These are phyloP conservation scores for Cryptocephalus primarius DNA, from an alignment of 2,888 invertebrate genomes.

Conservation along the genomic window DNA sequence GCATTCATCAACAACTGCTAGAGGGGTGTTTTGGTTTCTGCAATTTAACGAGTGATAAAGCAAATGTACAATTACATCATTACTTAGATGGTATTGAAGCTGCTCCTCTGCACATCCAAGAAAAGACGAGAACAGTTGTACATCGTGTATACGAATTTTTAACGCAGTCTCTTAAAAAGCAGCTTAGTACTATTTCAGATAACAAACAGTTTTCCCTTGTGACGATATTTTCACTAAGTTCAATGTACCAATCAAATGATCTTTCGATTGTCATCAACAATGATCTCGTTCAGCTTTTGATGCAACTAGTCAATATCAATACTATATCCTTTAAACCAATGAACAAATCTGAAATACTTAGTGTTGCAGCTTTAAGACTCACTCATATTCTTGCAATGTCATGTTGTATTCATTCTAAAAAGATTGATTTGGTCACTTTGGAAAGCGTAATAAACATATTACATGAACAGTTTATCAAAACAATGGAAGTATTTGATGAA, in stretches of 20 bases:
- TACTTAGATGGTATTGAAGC: constrained; percentile 47
- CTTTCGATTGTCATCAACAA: constrained; percentile 45
- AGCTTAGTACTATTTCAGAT: constrained; percentile 20
- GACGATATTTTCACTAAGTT: constrained; percentile 44
- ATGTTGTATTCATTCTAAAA: constrained; percentile 42
- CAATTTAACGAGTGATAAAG: constrained; percentile 30
- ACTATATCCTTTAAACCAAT: constrained; percentile 9
- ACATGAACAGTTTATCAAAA: constrained; percentile 37
- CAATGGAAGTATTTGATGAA: constrained; percentile 19
- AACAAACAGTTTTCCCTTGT: constrained; percentile 39
- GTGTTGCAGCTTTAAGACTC: constrained; percentile 42
- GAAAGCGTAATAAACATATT: constrained; percentile 43
- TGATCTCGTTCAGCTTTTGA: constrained; percentile 41
- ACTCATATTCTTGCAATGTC: constrained; percentile 46
- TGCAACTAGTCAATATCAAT: constrained; percentile 24
- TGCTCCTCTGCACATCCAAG: constrained; percentile 39
- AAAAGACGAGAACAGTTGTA: constrained; percentile 41
- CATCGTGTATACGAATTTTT: constrained; percentile 42
- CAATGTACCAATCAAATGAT: constrained; percentile 42
- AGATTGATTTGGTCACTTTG: constrained; percentile 38
- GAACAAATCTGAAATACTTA: constrained; percentile 29
- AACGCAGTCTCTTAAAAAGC: constrained; percentile 36
- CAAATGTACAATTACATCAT: constrained; percentile 39
- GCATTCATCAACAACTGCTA: constrained; percentile 42
- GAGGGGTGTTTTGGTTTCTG: constrained; percentile 44